Conservation (phyloP, 2,797 vertebrate species). For the Mareca penelope region DNA sequence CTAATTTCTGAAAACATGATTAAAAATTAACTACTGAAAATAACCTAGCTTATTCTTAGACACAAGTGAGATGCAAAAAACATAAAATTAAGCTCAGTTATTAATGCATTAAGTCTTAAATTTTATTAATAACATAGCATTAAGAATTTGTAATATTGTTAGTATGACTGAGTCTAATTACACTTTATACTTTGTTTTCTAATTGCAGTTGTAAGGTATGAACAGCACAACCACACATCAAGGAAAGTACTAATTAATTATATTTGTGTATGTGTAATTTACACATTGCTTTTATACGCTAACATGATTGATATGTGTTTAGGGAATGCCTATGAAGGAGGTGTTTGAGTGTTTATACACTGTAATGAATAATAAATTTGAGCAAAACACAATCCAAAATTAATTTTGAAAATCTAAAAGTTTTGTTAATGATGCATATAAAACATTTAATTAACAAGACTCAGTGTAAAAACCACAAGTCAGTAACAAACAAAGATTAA, state of each 20-base stretch:
- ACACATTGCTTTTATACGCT: neutral
- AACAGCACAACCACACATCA: neutral
- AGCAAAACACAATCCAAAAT: neutral
- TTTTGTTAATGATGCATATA: conserved; percentile 27
- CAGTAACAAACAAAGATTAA: neutral
- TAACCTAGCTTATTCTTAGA: neutral
- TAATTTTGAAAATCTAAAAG: neutral
- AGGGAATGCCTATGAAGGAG: neutral
- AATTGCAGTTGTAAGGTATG: neutral
- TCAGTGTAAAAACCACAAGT: neutral
- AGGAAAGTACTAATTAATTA: conserved; percentile 26
- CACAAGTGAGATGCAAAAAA: neutral
- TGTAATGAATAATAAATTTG: neutral
- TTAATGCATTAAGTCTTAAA: neutral
- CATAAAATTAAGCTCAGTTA: neutral
- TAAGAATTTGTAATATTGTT: neutral
- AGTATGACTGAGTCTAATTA: neutral
- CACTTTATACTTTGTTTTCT: neutral
- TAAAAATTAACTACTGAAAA: conserved; percentile 24
- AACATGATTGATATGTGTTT: neutral
- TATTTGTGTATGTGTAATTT: conserved; percentile 3
- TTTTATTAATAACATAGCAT: neutral
- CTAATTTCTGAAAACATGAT: conserved; percentile 22
- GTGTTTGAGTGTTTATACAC: neutral
- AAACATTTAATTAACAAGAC: neutral